phyloP scores from a whole-genome alignment of 2,797 vertebrate genomes.

The Hydrolagus colliei region DNA sequence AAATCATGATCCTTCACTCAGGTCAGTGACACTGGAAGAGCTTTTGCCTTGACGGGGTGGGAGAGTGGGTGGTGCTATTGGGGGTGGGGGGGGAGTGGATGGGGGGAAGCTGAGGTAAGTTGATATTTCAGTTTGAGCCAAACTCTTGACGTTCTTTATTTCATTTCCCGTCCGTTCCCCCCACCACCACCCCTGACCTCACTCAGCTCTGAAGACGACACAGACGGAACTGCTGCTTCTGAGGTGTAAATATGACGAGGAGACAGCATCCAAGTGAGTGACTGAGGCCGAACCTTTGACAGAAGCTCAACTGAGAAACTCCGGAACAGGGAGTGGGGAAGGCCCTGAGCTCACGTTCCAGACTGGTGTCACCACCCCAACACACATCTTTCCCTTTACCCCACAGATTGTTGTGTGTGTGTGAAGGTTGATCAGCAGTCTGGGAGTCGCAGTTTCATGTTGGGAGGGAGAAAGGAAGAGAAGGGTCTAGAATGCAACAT shows the following conservation, averaged over 20 bases:
- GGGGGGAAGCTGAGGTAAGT: background rate
- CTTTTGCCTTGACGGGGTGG: background rate
- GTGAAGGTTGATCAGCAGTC: background rate
- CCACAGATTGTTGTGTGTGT: background rate
- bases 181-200: background rate
- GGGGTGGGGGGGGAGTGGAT: conserved; percentile 6
- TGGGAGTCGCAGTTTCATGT: background rate
- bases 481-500: no score
- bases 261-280: conserved; percentile 82
- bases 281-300: background rate
- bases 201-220: conserved; percentile 76
- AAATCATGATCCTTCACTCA: conserved; percentile 87
- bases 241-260: conserved; percentile 82
- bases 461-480: no score
- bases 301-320: background rate
- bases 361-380: background rate
- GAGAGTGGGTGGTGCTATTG: background rate
- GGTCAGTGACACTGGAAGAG: conserved; percentile 55
- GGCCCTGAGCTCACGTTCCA: background rate
- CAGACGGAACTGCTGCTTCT: conserved; percentile 86
- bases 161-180: background rate
- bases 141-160: conserved; percentile 27
- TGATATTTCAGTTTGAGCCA: background rate
- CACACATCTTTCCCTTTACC: conserved; percentile 14
- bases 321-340: background rate